Base-by-base conservation (phyloP, 2,797 vertebrate species). In the Propithecus deckenii region DNA sequence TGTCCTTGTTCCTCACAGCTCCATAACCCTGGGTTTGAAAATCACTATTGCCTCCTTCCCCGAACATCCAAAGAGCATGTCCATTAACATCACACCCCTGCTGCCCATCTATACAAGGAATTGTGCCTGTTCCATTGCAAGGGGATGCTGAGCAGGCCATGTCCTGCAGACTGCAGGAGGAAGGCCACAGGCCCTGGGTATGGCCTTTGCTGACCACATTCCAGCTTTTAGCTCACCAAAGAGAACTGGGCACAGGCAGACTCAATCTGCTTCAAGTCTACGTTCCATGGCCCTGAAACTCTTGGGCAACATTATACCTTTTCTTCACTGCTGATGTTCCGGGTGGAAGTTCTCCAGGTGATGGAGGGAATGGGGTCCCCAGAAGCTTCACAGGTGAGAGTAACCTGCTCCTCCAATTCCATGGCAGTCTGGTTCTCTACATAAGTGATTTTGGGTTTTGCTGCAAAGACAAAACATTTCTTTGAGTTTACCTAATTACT, bases 311-410 rank as follows among this genome's bases (percentile, higher is more conserved):
- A 92, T 57, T 90, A 96, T 99, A 99, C 99, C 99, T 99, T 99
- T 96, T 99, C 99, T 98, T 99, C 99, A 28, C 99, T 99, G 85
- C 99, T 99, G 99, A 99, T 99, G 98, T 99, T 99, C 2, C 98
- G 98, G 0, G 98, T 98, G 41, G 99, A 99, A 2, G 99, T 99
- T 96, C 99, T 99, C 99, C 99, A 99, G 84, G 98, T 99, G 98
- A 99, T 99, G 95, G 99, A 99, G 92, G 99, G 99, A 89, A 99
- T 99, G 25, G 99, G 99, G 98, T 99, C 99, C 79, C 99, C 99
- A 0, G 99, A 99, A 6, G 99, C 99, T 98, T 99, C 99, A 10
- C 99, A 99, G 63, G 99, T 99, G 96, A 99, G 98, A 0, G 99
- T 99, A 89, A 99, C 99, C 98, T 99, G 99, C 25, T 99, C 99